Conservation (phyloP, 2,113 vertebrate genomes). For the Clarias gariepinus region DNA sequence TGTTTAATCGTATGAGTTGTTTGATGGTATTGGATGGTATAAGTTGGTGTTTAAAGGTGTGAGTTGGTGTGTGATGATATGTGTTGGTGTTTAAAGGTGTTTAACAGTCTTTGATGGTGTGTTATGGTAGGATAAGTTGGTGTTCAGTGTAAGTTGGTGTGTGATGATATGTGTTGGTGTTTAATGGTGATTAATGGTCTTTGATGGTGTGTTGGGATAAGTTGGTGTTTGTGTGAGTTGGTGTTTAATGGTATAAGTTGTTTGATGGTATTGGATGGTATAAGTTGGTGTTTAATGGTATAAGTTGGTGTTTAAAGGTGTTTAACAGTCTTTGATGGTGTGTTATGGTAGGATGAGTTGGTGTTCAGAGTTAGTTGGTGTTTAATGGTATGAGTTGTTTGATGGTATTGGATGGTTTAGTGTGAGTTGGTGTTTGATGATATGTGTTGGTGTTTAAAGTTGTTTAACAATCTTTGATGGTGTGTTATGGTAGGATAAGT, state of each 20-base stretch:
- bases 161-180: no score
- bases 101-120: not conserved
- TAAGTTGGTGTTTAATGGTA: not conserved
- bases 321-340: not conserved
- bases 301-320: not conserved
- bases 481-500: no score
- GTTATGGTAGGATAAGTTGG: no score
- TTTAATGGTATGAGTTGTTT: not conserved
- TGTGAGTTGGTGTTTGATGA: not conserved
- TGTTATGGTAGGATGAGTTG: no score
- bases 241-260: no score
- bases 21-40: not conserved
- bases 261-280: not conserved
- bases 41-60: not conserved
- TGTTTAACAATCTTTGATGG: no score
- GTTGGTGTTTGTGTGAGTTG: not conserved
- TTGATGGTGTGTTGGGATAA: no score
- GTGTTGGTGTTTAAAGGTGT: not conserved
- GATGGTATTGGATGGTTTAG: not conserved
- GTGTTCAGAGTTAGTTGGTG: not conserved
- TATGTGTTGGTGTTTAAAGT: not conserved
- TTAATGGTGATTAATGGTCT: no score
- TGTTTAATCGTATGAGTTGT: no score
- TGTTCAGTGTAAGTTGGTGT: not conserved
- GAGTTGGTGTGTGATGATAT: not conserved